phyloP scores from a whole-genome alignment of 2,888 invertebrate species.

The Drosophila neonasuta region DNA sequence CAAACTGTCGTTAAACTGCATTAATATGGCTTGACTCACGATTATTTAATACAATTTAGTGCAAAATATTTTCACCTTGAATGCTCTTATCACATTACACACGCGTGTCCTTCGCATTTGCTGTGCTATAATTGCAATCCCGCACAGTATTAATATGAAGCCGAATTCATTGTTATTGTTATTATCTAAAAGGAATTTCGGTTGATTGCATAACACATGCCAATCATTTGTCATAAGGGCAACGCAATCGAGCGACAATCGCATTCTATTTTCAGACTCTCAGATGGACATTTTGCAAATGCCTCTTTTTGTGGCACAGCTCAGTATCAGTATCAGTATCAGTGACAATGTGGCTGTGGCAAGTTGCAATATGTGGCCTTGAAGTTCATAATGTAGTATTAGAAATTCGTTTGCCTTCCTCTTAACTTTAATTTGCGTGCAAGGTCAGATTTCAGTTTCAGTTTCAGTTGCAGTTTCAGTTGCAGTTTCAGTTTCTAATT shows the following conservation, averaged over 20 bases:
- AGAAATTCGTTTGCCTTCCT: neutral
- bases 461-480: conserved; percentile 11
- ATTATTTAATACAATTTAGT: no score
- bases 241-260: neutral
- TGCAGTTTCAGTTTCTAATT: conserved; percentile 31
- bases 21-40: no score
- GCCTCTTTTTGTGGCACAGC: neutral
- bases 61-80: no score
- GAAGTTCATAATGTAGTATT: conserved; percentile 1
- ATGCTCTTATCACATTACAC: no score
- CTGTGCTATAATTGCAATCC: neutral
- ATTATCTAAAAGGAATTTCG: neutral
- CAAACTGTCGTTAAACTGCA: no score
- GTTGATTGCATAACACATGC: neutral
- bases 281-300: conserved; percentile 2
- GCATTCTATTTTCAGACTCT: neutral
- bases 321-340: conserved; percentile 1
- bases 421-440: conserved; percentile 22
- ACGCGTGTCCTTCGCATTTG: no score
- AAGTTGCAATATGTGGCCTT: conserved; percentile 13
- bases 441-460: conserved; percentile 28
- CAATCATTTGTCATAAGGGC: conserved; percentile 1
- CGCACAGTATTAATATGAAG: neutral
- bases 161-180: no score
- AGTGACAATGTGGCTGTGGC: conserved; percentile 5